These are phyloP conservation scores for Alouatta caraya DNA, from an alignment of 2,797 vertebrate species.

Conservation along the genomic window DNA sequence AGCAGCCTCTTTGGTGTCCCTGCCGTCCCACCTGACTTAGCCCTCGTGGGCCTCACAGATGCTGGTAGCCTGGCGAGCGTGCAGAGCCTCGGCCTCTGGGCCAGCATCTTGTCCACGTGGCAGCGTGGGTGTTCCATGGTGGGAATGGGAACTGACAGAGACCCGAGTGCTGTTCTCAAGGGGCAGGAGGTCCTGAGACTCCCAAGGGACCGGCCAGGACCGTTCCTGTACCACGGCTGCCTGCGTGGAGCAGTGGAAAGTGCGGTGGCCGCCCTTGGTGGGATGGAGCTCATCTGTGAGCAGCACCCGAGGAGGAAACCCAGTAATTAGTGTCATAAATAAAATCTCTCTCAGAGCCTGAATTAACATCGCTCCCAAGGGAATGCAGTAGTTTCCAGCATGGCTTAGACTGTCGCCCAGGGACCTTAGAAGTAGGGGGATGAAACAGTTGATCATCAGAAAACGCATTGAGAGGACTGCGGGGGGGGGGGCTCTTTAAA, in stretches of 20 bases:
- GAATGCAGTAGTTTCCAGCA: background rate
- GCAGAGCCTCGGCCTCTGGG: background rate
- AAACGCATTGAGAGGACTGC: fast-evolving
- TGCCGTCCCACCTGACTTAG: background rate
- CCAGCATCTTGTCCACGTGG: background rate
- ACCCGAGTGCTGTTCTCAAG: background rate
- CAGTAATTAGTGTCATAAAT: background rate
- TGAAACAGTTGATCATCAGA: background rate
- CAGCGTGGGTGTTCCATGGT: background rate
- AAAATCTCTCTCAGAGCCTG: background rate
- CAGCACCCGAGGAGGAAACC: background rate
- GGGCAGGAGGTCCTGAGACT: background rate
- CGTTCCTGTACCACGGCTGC: fast-evolving
- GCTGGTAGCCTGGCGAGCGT: background rate
- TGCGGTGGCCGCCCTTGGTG: no score
- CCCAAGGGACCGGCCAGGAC: background rate
- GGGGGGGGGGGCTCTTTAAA: background rate
- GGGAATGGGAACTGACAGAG: background rate
- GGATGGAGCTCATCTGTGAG: background rate
- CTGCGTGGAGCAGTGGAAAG: background rate
- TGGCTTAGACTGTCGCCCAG: fast-evolving
- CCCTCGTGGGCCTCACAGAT: background rate
- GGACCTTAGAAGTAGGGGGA: fast-evolving
- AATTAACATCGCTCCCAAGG: background rate
- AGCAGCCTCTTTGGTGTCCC: background rate